These are phyloP conservation scores for Ammodytes dubius DNA, from an alignment of 2,113 vertebrate genomes.

Conservation along the genomic window DNA sequence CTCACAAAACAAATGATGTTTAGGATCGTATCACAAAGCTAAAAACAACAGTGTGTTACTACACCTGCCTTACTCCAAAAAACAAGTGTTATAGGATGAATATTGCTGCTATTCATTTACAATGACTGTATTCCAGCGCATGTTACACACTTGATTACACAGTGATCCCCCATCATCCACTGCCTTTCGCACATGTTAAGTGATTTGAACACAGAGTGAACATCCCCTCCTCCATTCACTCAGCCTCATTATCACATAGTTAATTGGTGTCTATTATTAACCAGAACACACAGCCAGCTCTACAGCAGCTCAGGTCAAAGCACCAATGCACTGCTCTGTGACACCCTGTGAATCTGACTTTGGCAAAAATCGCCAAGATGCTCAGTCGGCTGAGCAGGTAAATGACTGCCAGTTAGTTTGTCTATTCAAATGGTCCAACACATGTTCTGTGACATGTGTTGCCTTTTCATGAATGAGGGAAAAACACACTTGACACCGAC, in stretches of 20 bases:
- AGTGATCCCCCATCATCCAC: slow-evolving; percentile 15
- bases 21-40: not conserved
- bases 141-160: not conserved
- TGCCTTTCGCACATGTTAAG: slow-evolving; percentile 13
- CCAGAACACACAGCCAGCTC: slow-evolving; percentile 18
- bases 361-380: not conserved
- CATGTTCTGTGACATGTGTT: not conserved
- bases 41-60: slow-evolving; percentile 8
- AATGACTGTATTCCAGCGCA: not conserved
- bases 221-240: slow-evolving; percentile 24
- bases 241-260: slow-evolving; percentile 54
- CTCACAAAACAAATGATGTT: not conserved
- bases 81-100: not conserved
- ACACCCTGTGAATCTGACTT: not conserved
- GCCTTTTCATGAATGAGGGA: slow-evolving; percentile 7
- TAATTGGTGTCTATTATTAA: slow-evolving; percentile 69
- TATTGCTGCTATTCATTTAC: not conserved
- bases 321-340: not conserved
- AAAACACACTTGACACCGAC: not conserved
- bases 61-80: not conserved
- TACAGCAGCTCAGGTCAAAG: slow-evolving; percentile 28
- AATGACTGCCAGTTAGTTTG: not conserved
- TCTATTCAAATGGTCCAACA: slow-evolving; percentile 8
- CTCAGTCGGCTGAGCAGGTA: not conserved
- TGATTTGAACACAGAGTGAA: slow-evolving; percentile 31